Conservation (phyloP, 2,113 vertebrate genomes). For the Ophthalmotilapia sp. region DNA sequence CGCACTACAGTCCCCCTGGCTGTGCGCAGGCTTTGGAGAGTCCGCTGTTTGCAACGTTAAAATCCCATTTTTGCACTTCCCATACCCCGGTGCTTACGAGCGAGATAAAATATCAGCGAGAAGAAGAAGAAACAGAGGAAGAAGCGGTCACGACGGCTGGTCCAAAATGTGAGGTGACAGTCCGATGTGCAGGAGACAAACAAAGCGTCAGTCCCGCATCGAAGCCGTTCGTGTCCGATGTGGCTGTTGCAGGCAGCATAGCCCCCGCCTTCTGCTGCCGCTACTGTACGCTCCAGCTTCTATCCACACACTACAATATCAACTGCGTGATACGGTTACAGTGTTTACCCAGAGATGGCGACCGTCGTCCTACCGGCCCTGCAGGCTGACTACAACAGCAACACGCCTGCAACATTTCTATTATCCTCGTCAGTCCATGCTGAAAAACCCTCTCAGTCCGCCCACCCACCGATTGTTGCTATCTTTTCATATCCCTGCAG, state of each 20-base stretch:
- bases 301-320: conserved; percentile 21
- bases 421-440: neutral
- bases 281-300: conserved; percentile 33
- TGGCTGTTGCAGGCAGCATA: conserved; percentile 41
- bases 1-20: conserved; percentile 46
- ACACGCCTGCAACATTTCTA: neutral
- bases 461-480: neutral
- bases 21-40: conserved; percentile 29
- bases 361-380: conserved; percentile 35
- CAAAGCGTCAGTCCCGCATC: conserved; percentile 42
- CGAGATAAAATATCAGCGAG: neutral
- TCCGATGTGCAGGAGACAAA: conserved; percentile 35
- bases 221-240: conserved; percentile 29
- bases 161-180: conserved; percentile 34
- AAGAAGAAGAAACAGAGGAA: neutral
- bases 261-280: conserved; percentile 15
- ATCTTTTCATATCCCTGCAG: neutral
- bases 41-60: conserved; percentile 48
- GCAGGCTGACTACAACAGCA: conserved; percentile 10
- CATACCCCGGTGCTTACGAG: neutral
- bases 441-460: neutral
- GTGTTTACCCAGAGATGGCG: conserved; percentile 62
- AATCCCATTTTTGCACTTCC: conserved; percentile 51
- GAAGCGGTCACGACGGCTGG: neutral
- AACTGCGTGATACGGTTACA: conserved; percentile 39